phyloP scores from a whole-genome alignment of 2,797 vertebrate species.

The Jordanella pulchra region DNA sequence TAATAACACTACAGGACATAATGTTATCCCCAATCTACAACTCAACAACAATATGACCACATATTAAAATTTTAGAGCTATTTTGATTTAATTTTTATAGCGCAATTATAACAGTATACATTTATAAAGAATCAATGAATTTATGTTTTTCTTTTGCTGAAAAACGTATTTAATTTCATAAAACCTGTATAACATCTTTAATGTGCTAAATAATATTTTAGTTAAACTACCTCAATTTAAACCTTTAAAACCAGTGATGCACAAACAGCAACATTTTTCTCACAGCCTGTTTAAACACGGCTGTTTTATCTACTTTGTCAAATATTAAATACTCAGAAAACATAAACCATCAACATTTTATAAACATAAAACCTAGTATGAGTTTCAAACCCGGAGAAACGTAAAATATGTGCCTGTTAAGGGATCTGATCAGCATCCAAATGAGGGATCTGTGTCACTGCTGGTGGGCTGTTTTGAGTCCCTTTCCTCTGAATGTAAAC shows the following conservation, averaged over 20 bases:
- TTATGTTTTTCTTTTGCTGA: neutral
- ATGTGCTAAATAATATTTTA: neutral
- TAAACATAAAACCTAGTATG: conserved; percentile 1
- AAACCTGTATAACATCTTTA: neutral
- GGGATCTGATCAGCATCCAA: conserved; percentile 13
- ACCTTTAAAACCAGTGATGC: neutral
- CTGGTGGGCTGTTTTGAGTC: conserved; percentile 10
- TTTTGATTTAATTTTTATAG: neutral
- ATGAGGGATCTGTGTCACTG: conserved; percentile 2
- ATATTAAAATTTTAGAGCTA: neutral
- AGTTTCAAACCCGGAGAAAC: conserved; percentile 1
- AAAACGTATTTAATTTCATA: neutral
- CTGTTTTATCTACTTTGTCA: neutral
- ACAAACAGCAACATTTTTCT: neutral
- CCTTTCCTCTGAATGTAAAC: conserved; percentile 7
- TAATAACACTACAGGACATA: no score
- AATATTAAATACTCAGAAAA: neutral
- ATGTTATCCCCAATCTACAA: neutral
- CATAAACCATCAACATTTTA: neutral
- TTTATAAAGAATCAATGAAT: no score
- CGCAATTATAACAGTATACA: neutral
- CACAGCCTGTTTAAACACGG: neutral
- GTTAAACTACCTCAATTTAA: neutral
- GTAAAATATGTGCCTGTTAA: conserved; percentile 5
- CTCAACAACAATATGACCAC: neutral